Percentiles rank a stretch among this genome's conserved stretches.
These are phyloP conservation scores for Astyanax mexicanus DNA, from an alignment of 2,797 vertebrate species.

Conservation along the genomic window DNA sequence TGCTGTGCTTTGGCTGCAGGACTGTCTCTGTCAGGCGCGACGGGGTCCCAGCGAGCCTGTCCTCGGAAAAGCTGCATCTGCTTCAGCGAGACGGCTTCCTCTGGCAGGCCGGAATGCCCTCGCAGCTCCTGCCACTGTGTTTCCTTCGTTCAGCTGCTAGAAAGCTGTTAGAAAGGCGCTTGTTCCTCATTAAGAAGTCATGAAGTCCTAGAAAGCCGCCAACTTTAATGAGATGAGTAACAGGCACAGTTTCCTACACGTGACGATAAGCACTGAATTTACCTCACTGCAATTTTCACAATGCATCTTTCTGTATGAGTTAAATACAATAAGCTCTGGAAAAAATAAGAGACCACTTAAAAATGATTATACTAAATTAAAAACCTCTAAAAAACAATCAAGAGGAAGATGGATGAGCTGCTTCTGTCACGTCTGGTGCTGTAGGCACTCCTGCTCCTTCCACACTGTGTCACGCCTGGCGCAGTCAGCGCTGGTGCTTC, in stretches of 20 bases:
- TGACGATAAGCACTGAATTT: too few species aligned
- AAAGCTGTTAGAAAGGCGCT: not conserved
- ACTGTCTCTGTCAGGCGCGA: slow-evolving; percentile 51
- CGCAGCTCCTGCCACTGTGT: slow-evolving; percentile 20
- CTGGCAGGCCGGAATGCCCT: slow-evolving; percentile 26
- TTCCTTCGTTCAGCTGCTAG: slow-evolving; percentile 17
- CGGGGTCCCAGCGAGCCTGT: slow-evolving; percentile 52
- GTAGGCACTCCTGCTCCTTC: too few species aligned
- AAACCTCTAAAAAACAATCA: too few species aligned
- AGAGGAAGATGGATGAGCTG: too few species aligned
- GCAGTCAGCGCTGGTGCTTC: too few species aligned
- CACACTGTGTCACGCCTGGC: too few species aligned
- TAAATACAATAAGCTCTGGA: too few species aligned
- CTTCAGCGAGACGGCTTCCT: slow-evolving; percentile 31
- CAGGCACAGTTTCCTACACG: not conserved
- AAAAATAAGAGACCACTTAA: too few species aligned
- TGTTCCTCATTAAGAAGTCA: slow-evolving; percentile 5
- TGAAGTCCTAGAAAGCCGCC: not conserved
- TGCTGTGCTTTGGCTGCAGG: slow-evolving; percentile 53
- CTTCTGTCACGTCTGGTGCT: too few species aligned
- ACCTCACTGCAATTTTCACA: too few species aligned
- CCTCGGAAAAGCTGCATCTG: slow-evolving; percentile 57
- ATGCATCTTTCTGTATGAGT: too few species aligned
- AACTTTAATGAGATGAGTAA: slow-evolving; percentile 5
- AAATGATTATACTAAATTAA: too few species aligned